These are phyloP conservation scores for Agriopis marginaria DNA, from an alignment of 2,888 invertebrate genomes.

Conservation along the genomic window DNA sequence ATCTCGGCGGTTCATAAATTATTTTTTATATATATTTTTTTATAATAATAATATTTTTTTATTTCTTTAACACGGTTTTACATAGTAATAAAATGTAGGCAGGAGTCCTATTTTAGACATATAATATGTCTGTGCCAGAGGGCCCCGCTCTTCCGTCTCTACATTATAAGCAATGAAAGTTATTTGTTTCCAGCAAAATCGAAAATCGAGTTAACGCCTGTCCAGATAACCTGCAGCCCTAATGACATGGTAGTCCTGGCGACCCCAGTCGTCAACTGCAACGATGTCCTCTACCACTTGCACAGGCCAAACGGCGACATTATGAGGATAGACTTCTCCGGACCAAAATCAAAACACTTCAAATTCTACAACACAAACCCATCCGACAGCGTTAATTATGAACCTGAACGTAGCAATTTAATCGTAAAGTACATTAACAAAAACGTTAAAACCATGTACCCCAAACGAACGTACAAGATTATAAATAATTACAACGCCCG, in stretches of 20 bases:
- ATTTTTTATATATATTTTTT: no score
- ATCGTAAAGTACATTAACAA: conserved; percentile 30
- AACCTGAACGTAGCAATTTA: not conserved
- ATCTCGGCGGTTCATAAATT: no score
- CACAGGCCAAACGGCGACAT: conserved; percentile 65
- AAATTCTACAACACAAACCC: conserved; percentile 25
- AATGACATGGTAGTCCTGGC: conserved; percentile 64
- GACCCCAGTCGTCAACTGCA: conserved; percentile 56
- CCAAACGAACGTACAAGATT: conserved; percentile 43
- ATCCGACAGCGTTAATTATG: not conserved
- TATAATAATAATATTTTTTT: no score
- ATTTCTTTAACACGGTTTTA: no score
- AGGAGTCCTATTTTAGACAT: no score
- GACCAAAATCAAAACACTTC: conserved; percentile 26
- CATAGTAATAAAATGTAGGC: no score
- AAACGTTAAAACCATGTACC: conserved; percentile 37
- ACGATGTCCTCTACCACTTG: conserved; percentile 56
- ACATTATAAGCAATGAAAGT: not conserved
- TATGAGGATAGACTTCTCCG: conserved; percentile 51
- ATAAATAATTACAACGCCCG: conserved; percentile 40
- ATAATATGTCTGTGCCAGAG: no score
- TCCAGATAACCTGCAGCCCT: conserved; percentile 55
- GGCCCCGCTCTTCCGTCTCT: no score
- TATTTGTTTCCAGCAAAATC: conserved; percentile 63
- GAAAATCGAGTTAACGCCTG: conserved; percentile 60